Evolutionary conservation across 2,113 vertebrate genomes (phyloP), one percentile per base, ranked within the genome.

Genomic region (Varanus komodoensis): DNA sequence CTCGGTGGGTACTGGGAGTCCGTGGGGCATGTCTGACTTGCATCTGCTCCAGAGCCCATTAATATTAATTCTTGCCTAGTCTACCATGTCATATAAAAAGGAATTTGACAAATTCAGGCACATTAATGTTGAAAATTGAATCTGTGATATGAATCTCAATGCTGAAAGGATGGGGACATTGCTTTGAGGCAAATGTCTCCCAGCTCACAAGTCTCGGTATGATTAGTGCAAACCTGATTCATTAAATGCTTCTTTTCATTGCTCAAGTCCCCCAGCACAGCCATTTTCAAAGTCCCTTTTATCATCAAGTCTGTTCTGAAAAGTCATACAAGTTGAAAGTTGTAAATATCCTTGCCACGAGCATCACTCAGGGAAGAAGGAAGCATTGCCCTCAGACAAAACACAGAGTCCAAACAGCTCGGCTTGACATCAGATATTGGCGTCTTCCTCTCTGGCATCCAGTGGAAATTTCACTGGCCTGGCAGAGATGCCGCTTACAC

Each of bases 31-130:
- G 67, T 29, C 67, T 81, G 29, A 19, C 48, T 52, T 69, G n/a
- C 34, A 82, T 54, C 87, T 38, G 19, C 73, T 82, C 79, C 29
- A 50, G 87, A 71, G 67, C 78, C 38, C 78, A 82, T 88, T 81
- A 88, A 73, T 78, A 73, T 88, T 82, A 54, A 81, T 88, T 82
- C 78, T 82, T 82, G 67, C 78, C 78, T 81, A 81, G 78, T 88
- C 78, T 88, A 82, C 78, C 87, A 21, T 82, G 52, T 71, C 87
- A 71, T 38, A 71, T 71, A 81, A 82, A 88, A 88, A 71, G 87
- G 79, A 57, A 88, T 88, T 88, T 88, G 87, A 88, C 87, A 88
- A 88, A 88, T 82, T 88, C 87, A 88, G 78, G 38, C 48, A 54
- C 78, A 52, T 88, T 88, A 88, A 71, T 69, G 34, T 82, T 82